Percentiles rank a stretch among this genome's conserved stretches.
phyloP scores from a whole-genome alignment of 2,113 vertebrate species.

The Dromiciops gliroides region DNA sequence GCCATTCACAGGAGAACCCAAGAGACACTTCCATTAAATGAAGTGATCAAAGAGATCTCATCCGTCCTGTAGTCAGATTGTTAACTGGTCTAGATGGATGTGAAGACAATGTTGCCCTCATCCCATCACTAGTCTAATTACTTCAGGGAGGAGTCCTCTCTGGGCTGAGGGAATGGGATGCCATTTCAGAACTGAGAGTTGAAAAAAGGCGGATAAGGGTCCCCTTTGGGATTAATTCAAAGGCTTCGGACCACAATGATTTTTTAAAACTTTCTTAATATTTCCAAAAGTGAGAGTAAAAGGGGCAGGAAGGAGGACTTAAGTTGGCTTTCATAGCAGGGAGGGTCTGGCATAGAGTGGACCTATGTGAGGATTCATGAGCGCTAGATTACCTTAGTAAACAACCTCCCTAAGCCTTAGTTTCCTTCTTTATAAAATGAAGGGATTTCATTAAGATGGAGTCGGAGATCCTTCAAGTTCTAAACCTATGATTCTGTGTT shows the following conservation, averaged over 20 bases:
- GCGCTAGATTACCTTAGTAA: not conserved
- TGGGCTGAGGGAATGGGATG: not conserved
- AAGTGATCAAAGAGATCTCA: not conserved
- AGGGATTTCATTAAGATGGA: not conserved
- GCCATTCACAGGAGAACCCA: not conserved
- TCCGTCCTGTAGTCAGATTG: not conserved
- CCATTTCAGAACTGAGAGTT: not conserved
- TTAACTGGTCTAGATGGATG: not conserved
- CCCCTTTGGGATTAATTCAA: not conserved
- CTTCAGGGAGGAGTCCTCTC: not conserved
- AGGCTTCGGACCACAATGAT: not conserved
- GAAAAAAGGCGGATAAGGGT: not conserved
- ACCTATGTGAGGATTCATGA: not conserved
- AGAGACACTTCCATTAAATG: not conserved
- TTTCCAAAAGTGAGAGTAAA: not conserved
- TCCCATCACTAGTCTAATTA: not conserved
- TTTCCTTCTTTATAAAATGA: not conserved
- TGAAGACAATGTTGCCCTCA: not conserved
- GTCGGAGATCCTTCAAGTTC: not conserved
- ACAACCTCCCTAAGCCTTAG: not conserved
- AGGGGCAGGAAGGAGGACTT: not conserved
- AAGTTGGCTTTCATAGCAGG: not conserved
- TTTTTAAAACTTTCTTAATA: not conserved
- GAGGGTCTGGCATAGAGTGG: not conserved
- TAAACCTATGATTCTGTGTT: not conserved